Evolutionary conservation across 2,797 vertebrate genomes (phyloP).

Genomic region (Xyrichtys novacula): DNA sequence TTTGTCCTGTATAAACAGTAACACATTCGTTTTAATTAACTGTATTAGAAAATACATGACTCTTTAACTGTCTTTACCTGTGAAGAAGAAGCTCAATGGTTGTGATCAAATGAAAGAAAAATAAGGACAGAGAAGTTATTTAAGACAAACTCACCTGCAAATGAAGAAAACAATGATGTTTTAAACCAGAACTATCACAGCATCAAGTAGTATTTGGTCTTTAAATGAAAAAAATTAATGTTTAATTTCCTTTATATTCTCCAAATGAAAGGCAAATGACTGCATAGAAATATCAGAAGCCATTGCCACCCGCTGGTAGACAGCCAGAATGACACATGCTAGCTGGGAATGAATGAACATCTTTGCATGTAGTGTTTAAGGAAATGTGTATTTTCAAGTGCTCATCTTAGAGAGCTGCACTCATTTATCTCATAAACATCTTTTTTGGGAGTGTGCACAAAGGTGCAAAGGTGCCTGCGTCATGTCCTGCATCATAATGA

Average conservation of each 20-base stretch:
- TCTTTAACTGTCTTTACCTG: slow-evolving; percentile 37
- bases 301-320: slow-evolving; percentile 78
- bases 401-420: background rate
- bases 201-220: background rate
- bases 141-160: slow-evolving; percentile 27
- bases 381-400: slow-evolving; percentile 22
- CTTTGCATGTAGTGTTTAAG: background rate
- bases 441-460: background rate
- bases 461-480: slow-evolving; percentile 26
- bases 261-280: slow-evolving; percentile 27
- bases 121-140: background rate
- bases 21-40: too few species aligned
- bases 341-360: slow-evolving; percentile 30
- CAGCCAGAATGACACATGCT: slow-evolving; percentile 66
- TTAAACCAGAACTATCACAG: background rate
- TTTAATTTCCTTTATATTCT: slow-evolving; percentile 14
- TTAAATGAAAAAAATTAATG: background rate
- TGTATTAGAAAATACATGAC: background rate
- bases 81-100: slow-evolving; percentile 4
- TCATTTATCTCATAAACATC: slow-evolving; percentile 12
- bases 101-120: background rate
- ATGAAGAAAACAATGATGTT: slow-evolving; percentile 18
- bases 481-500: slow-evolving; percentile 36
- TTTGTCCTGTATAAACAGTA: too few species aligned
- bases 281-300: slow-evolving; percentile 38